Evolutionary conservation across 2,113 vertebrate species (phyloP).

Genomic region (Pachypanchax playfairii): DNA sequence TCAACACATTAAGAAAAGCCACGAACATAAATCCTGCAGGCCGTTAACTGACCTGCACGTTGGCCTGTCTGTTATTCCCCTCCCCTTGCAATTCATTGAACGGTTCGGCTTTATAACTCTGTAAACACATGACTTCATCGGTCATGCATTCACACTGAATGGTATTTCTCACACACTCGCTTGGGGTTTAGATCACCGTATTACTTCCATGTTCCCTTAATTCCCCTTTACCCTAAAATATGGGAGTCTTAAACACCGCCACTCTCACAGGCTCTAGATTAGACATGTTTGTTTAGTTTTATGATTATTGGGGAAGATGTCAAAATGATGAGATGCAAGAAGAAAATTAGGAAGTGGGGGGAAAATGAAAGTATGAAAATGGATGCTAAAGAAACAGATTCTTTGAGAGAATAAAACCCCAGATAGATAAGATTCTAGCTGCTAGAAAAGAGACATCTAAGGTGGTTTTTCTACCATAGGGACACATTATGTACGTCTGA

Average conservation of each 20-base stretch:
- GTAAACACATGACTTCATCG: conserved; percentile 76
- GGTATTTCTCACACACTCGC: conserved; percentile 66
- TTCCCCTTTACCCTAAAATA: conserved; percentile 60
- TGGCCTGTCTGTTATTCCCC: conserved; percentile 34
- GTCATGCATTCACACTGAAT: conserved; percentile 64
- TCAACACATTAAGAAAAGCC: conserved; percentile 39
- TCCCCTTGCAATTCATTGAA: conserved; percentile 46
- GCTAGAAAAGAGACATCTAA: conserved; percentile 21
- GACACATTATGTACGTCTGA: conserved; percentile 58
- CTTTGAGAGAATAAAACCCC: no score
- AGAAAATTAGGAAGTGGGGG: conserved; percentile 17
- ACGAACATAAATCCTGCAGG: conserved; percentile 51
- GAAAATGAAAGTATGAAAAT: conserved; percentile 28
- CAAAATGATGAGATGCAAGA: conserved; percentile 29
- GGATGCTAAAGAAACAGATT: no score
- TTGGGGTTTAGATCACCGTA: conserved; percentile 55
- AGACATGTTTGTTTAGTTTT: conserved; percentile 61
- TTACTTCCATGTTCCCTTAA: conserved; percentile 52
- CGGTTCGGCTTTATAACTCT: conserved; percentile 68
- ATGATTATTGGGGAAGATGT: conserved; percentile 28
- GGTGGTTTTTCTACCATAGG: conserved; percentile 52
- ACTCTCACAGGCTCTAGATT: conserved; percentile 62
- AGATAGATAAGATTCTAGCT: conserved; percentile 26
- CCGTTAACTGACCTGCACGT: conserved; percentile 55
- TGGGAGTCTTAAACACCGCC: conserved; percentile 44